Evolutionary conservation across 2,113 vertebrate species (phyloP).

Genomic region (Rhizomys pruinosus): DNA sequence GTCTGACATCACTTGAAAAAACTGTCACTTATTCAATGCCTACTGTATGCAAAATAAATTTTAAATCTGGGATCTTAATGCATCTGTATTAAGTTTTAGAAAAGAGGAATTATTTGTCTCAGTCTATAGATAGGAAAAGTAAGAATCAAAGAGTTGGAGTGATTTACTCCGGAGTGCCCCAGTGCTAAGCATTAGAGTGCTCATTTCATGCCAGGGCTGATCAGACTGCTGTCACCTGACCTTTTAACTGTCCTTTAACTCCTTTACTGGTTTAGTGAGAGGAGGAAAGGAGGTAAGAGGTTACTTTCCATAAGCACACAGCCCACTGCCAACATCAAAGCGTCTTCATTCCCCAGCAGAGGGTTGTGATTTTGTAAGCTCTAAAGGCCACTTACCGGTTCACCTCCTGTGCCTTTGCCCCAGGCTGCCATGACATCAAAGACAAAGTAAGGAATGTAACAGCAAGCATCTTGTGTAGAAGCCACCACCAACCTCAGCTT

Average conservation of each 20-base stretch:
- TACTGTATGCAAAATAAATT: background rate
- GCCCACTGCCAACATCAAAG: background rate
- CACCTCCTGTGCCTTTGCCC: conserved; percentile 27
- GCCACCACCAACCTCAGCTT: conserved; percentile 53
- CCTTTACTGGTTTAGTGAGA: background rate
- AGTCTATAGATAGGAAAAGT: background rate
- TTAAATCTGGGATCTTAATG: background rate
- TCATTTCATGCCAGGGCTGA: background rate
- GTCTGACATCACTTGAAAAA: background rate
- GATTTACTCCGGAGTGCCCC: background rate
- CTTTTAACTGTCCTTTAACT: background rate
- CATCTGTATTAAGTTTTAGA: background rate
- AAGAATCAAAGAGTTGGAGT: background rate
- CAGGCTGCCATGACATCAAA: background rate
- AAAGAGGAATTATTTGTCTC: background rate
- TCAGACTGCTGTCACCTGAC: background rate
- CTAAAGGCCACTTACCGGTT: conserved; percentile 80
- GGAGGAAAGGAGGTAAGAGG: background rate
- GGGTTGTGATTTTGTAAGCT: conserved; percentile 36
- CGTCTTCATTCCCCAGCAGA: background rate
- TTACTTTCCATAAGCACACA: background rate
- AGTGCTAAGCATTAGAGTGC: background rate
- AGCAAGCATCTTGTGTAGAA: conserved; percentile 71
- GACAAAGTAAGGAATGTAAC: conserved; percentile 61
- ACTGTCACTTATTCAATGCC: background rate